Conservation (phyloP, 2,113 vertebrate species). For the Prietella phreatophila region DNA sequence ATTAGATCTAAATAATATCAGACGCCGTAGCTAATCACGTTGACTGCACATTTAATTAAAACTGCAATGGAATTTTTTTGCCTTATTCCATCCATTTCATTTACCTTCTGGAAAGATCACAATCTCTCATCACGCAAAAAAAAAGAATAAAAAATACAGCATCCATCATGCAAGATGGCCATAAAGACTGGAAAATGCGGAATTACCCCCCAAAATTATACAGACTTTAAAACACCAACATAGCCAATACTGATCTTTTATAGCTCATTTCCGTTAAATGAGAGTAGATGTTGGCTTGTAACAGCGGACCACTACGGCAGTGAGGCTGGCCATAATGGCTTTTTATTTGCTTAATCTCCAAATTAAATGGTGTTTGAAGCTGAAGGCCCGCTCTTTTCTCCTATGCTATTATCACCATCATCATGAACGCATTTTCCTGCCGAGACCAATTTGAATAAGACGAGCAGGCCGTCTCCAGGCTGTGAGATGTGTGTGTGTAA, state of each 20-base stretch:
- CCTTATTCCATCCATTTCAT: conserved; percentile 28
- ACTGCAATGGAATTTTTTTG: conserved; percentile 73
- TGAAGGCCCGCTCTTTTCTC: conserved; percentile 71
- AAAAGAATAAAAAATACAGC: background rate
- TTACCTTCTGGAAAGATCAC: conserved; percentile 36
- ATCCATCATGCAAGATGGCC: conserved; percentile 44
- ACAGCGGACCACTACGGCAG: conserved; percentile 79
- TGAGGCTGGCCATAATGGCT: conserved; percentile 81
- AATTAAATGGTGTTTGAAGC: conserved; percentile 93
- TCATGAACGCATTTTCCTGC: conserved; percentile 94
- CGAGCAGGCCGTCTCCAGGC: conserved; percentile 88
- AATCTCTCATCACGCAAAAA: background rate
- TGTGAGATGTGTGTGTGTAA: conserved; percentile 76
- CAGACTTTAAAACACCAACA: conserved; percentile 51
- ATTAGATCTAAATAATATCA: conserved; percentile 99
- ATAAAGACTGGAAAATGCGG: conserved; percentile 42
- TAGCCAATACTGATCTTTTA: conserved; percentile 71
- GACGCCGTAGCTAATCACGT: conserved; percentile 97
- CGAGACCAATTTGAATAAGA: conserved; percentile 97
- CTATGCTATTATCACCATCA: conserved; percentile 92
- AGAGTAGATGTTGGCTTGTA: conserved; percentile 87
- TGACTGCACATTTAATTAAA: conserved; percentile 99
- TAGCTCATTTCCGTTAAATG: conserved; percentile 89
- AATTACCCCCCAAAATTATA: conserved; percentile 43
- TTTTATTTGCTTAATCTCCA: conserved; percentile 91